phyloP scores from a whole-genome alignment of 92 coral and sea anemone genomes.

The Muricea muricata region DNA sequence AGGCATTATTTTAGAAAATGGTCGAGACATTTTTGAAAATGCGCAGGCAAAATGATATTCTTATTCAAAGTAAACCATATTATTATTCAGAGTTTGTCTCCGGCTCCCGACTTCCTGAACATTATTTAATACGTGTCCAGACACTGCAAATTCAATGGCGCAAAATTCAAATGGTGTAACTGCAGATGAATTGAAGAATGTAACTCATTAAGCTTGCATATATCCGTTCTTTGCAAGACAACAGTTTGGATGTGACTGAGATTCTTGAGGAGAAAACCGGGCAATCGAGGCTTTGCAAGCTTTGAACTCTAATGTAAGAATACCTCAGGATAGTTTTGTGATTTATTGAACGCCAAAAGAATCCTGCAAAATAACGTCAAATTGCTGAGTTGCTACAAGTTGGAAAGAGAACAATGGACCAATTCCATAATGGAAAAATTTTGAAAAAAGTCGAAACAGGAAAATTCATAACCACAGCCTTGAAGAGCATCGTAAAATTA shows the following conservation, averaged over 20 bases:
- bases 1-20: not conserved
- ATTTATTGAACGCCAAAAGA: slow-evolving; percentile 36
- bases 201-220: slow-evolving; percentile 6
- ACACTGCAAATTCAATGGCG: not conserved
- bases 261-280: slow-evolving; percentile 29
- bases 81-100: not conserved
- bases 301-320: slow-evolving; percentile 42
- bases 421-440: too few relatives aligned
- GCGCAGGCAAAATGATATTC: not conserved
- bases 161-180: not conserved
- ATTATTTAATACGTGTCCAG: too few relatives aligned
- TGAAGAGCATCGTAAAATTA: too few relatives aligned
- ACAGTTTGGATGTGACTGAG: slow-evolving; percentile 25
- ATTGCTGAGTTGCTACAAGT: slow-evolving; percentile 43
- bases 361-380: slow-evolving; percentile 25
- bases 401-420: slow-evolving; percentile 54
- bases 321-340: slow-evolving; percentile 44
- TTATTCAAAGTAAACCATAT: not conserved
- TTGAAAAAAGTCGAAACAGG: too few relatives aligned
- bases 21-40: not conserved
- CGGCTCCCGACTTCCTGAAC: not conserved
- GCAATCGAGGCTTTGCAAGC: slow-evolving; percentile 31
- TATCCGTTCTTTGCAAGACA: slow-evolving; percentile 30
- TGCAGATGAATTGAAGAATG: not conserved
- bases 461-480: too few relatives aligned